Base-by-base conservation (phyloP, 2,797 vertebrate genomes). In the Hafferia zeledoni region DNA sequence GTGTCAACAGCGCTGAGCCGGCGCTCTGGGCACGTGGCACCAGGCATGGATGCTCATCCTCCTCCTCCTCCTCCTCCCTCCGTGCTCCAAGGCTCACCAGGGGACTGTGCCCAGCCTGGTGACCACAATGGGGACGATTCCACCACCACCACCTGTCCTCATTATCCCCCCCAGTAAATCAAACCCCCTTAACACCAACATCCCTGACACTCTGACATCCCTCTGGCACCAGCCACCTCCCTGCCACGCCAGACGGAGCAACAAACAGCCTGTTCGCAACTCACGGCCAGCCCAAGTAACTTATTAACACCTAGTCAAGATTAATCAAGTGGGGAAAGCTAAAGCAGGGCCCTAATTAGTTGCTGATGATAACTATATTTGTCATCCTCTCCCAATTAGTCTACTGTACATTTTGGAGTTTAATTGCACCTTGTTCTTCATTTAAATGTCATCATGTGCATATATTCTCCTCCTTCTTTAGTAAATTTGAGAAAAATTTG, bases 341-440 rank as follows among this genome's bases (percentile, higher is more conserved):
- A 94, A 97, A 98, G 97, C 95, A 92, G 96, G 95, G 95, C 97
- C 95, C 97, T 98, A 98, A 98, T 98, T 98, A 98, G 98, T 98
- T 90, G 97, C 95, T 91, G 94, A 97, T 98, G 98, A 98, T 98
- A 98, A 98, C 98, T 98, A 76, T 98, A 98, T 98, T 98, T 98
- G 98, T 98, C 98, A 98, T 97, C 96, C 97, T 96, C 96, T 97
- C 97, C 94, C 98, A 98, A 98, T 98, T 98, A 98, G 97, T 97
- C 98, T 97, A 93, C 97, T 97, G 97, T 98, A 98, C 97, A 59
- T 97, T 98, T 97, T 56, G 92, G 97, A 97, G 97, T 96, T 97
- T 98, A 98, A 98, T 98, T 98, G 98, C 97, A 97, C 97, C 97
- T 98, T 97, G 96, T 96, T 98, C 98, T 98, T 97, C 97, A 97